Evolutionary conservation across 2,797 vertebrate species (phyloP).

Genomic region (Cynodonichthys magdalenae): DNA sequence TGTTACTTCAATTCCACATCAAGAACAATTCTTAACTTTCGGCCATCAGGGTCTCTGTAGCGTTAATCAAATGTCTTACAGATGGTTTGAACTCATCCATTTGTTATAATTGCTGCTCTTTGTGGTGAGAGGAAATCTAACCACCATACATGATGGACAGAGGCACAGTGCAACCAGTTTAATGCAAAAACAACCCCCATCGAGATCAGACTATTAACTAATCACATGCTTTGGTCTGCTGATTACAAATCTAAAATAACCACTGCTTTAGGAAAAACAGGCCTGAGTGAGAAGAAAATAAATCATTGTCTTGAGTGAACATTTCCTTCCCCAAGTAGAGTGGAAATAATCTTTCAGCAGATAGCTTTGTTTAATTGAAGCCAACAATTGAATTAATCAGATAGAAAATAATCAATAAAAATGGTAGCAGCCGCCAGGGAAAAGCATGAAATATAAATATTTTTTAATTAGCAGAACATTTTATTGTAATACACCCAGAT

Average conservation of each 20-base stretch:
- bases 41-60: conserved; percentile 48
- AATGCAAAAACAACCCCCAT: conserved; percentile 34
- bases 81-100: conserved; percentile 84
- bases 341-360: conserved; percentile 44
- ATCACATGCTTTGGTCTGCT: conserved; percentile 51
- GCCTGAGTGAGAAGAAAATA: conserved; percentile 29
- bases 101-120: conserved; percentile 80
- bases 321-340: conserved; percentile 41
- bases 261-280: conserved; percentile 23
- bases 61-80: conserved; percentile 85
- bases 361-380: conserved; percentile 42
- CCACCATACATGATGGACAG: conserved; percentile 69
- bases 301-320: conserved; percentile 37
- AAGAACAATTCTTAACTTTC: conserved; percentile 50
- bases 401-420: conserved; percentile 18
- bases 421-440: neutral
- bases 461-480: conserved; percentile 5
- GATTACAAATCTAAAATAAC: conserved; percentile 36
- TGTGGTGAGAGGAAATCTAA: conserved; percentile 63
- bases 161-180: conserved; percentile 69
- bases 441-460: conserved; percentile 1
- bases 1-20: conserved; percentile 74
- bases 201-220: conserved; percentile 49
- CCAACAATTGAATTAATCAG: conserved; percentile 2
- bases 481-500: conserved; percentile 9